phyloP scores from a whole-genome alignment of 92 coral and sea anemone species.

The Metridium senile region DNA sequence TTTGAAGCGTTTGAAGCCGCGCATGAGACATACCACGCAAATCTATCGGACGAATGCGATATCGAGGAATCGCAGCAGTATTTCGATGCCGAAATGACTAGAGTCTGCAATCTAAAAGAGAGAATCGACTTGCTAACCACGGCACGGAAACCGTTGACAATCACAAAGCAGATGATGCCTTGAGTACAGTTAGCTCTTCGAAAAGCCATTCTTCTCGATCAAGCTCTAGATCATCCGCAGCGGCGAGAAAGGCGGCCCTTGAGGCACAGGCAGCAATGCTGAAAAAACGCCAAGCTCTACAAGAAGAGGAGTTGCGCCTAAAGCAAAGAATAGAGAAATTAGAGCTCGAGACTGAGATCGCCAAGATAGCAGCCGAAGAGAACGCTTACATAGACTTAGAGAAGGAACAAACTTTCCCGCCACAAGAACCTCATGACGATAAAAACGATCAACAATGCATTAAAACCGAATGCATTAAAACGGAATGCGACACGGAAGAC shows the following conservation, averaged over 20 bases:
- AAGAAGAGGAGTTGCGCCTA: conserved; percentile 46
- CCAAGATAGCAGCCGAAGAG: conserved; percentile 52
- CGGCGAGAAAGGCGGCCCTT: conserved; percentile 35
- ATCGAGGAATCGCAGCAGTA: conserved; percentile 16
- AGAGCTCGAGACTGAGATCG: conserved; percentile 48
- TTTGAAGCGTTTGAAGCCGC: conserved; percentile 25
- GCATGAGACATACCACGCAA: conserved; percentile 26
- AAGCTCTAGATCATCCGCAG: conserved; percentile 28
- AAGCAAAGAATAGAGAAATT: conserved; percentile 41
- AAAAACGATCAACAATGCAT: no score
- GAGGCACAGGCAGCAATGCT: conserved; percentile 42
- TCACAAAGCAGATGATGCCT: background rate
- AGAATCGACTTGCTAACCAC: conserved; percentile 20
- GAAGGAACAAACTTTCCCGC: conserved; percentile 16
- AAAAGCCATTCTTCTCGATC: conserved; percentile 18
- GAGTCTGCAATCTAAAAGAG: conserved; percentile 12
- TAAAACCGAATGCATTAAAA: no score
- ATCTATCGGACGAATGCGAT: conserved; percentile 29
- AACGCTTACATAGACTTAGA: background rate
- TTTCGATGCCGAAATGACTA: conserved; percentile 8
- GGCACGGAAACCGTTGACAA: background rate
- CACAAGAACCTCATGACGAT: no score
- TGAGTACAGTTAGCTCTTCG: background rate
- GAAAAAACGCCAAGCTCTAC: conserved; percentile 35
- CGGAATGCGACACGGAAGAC: background rate